Conservation (phyloP, 2,888 invertebrate species). For the Rotaria socialis region DNA sequence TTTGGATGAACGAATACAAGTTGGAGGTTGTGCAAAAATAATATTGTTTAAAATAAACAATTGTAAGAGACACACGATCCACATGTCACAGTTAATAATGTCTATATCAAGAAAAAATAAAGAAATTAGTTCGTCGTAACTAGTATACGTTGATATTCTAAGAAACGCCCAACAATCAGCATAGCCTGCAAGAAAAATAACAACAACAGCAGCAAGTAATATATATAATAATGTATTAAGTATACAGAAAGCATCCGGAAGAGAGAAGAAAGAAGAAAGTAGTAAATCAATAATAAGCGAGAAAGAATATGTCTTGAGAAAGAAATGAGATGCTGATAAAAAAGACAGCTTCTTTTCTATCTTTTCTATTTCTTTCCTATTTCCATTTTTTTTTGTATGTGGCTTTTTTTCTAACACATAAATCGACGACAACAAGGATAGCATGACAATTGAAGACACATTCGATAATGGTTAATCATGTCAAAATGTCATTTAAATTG, state of each 20-base stretch:
- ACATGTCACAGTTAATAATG: not conserved
- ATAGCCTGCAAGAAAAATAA: not conserved
- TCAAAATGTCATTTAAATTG: not conserved
- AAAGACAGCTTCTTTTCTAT: not conserved
- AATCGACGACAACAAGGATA: not conserved
- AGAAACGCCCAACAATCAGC: not conserved
- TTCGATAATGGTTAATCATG: not conserved
- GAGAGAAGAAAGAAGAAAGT: conserved; percentile 4
- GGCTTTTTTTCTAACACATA: not conserved
- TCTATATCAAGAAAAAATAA: not conserved
- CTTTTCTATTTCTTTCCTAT: not conserved
- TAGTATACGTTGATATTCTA: not conserved
- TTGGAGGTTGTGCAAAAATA: not conserved
- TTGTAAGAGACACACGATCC: not conserved
- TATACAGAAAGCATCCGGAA: not conserved
- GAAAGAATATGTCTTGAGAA: not conserved
- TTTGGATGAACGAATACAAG: conserved; percentile 28
- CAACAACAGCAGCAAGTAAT: not conserved
- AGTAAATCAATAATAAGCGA: not conserved
- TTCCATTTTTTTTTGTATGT: not conserved
- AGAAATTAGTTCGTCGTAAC: not conserved
- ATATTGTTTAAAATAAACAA: not conserved
- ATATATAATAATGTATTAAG: not conserved
- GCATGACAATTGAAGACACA: not conserved
- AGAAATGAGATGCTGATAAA: not conserved